Evolutionary conservation across 2,113 vertebrate genomes (phyloP).

Genomic region (Etia nguti): DNA sequence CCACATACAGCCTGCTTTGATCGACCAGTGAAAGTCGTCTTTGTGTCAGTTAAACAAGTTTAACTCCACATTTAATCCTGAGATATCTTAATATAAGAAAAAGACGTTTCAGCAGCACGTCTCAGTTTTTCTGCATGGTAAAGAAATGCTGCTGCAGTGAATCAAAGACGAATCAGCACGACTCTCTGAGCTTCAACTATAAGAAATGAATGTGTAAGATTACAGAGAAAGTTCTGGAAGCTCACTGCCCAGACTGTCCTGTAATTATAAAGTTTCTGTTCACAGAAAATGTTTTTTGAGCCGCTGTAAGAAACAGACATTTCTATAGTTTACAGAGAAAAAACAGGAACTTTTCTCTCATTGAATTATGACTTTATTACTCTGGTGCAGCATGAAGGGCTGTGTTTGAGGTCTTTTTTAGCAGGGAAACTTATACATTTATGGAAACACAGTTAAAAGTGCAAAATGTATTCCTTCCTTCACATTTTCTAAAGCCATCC

Average conservation of each 20-base stretch:
- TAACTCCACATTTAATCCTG: neutral
- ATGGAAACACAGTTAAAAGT: neutral
- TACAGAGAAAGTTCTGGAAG: neutral
- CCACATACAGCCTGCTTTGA: too few relatives aligned
- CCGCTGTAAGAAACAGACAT: neutral
- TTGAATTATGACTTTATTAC: neutral
- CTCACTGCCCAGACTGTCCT: neutral
- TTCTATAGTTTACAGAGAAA: neutral
- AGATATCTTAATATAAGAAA: neutral
- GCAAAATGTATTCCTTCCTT: neutral
- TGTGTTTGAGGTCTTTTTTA: too few relatives aligned
- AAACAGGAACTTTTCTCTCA: neutral
- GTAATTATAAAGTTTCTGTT: neutral
- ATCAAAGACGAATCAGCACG: neutral
- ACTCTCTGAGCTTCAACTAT: neutral
- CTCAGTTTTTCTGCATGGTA: neutral
- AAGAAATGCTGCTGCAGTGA: neutral
- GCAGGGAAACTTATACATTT: neutral
- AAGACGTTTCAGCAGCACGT: neutral
- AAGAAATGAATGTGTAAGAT: neutral
- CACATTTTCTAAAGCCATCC: neutral
- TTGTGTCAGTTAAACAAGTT: too few relatives aligned
- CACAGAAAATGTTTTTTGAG: neutral
- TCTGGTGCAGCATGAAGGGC: neutral
- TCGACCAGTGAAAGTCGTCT: too few relatives aligned